Base-by-base conservation (phyloP, 2,888 invertebrate species). In the Disparrhopalites patrizii region DNA sequence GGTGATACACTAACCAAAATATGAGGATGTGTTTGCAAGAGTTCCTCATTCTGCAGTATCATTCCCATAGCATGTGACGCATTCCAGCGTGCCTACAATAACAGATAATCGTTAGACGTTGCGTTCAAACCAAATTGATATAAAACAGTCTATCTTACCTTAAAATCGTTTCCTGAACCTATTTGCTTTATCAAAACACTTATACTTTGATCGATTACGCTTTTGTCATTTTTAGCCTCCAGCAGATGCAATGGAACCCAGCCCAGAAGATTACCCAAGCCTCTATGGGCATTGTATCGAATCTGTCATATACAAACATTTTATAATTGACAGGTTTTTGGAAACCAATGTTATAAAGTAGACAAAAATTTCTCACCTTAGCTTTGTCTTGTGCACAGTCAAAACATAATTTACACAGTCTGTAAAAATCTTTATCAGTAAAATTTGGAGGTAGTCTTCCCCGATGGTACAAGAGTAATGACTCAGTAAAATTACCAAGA, bases 31-130 rank as follows among this genome's bases (percentile, higher is more conserved):
- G 50, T 38, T 31, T 28, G 5, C 13, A 62, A 36, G 7, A 67
- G 23, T 15, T 5, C 25, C 10, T 62, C 36, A 36, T 67, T 67
- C 20, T 58, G 28, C n/a, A 67, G 18, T 1, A 62, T 36, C 18
- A n/a, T 47, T 20, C 56, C 67, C 30, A 63, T 18, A 15, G 67
- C 67, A 58, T 67, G 62, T 13, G 67, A 47, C 15, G 67, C 67
- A 57, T 67, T 67, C 67, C 67, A 67, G 36, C 67, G 67, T 30
- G 62, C 67, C 67, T 67, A 31, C 8, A 36, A 3, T 57, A 10
- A 23, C 23, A 54, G 15, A 57, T 15, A 31, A 31, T 4, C n/a
- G n/a, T n/a, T n/a, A n/a, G n/a, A 15, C 20, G 25, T 43, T 8
- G 25, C 8, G 15, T 36, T 36, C 36, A 47, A 47, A 18, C 7